Conservation (phyloP, 2,113 vertebrate species). For the Sclerurus mexicanus region DNA sequence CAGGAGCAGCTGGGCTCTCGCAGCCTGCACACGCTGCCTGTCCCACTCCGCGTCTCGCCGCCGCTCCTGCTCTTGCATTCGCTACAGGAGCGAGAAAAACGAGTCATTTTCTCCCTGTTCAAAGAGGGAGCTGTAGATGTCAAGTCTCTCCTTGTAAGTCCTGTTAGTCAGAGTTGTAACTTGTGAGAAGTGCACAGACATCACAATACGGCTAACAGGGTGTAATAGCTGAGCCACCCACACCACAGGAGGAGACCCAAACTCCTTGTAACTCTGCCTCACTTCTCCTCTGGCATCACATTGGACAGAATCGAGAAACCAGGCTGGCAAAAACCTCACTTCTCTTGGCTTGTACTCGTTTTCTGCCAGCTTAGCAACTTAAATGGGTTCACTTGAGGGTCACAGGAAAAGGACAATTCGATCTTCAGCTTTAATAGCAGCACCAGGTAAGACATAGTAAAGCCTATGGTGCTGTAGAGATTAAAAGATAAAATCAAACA, state of each 20-base stretch:
- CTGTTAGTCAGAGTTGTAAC: not conserved
- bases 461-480: not conserved
- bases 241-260: not conserved
- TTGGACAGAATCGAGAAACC: not conserved
- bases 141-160: not conserved
- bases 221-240: not conserved
- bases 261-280: not conserved
- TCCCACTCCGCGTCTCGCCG: slow-evolving; percentile 69
- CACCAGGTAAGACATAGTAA: not conserved
- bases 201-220: rapidly evolving
- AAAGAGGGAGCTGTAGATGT: not conserved
- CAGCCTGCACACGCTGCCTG: slow-evolving; percentile 34
- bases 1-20: slow-evolving; percentile 58
- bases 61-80: slow-evolving; percentile 62
- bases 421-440: not conserved
- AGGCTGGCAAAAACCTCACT: not conserved
- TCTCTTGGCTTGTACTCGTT: not conserved
- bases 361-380: not conserved
- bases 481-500: not conserved
- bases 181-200: not conserved
- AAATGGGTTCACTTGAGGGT: not conserved
- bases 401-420: not conserved
- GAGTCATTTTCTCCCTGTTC: not conserved
- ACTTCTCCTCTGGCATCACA: not conserved
- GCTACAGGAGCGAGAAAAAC: slow-evolving; percentile 55